Base-by-base conservation (phyloP, 2,113 vertebrate genomes). In the Chrysemys picta region DNA sequence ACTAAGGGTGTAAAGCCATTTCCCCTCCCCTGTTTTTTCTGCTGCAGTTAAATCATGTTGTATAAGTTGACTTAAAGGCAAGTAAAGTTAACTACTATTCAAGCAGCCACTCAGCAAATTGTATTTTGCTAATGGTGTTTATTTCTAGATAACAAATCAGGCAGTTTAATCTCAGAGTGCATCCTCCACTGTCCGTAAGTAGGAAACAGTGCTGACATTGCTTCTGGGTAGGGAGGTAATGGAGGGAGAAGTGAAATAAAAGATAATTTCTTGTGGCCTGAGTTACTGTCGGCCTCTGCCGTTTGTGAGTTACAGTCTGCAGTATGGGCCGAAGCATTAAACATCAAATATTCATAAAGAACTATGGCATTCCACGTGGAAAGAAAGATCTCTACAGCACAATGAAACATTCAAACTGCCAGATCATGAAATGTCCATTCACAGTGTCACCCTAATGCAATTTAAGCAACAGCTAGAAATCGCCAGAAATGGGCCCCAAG, bases 41-140 rank as follows among this genome's bases (percentile, higher is more conserved):
- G 3, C 45, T 52, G 24, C 91, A 84, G 42, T 59, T n/a, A 89
- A 75, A 93, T 89, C 78, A 76, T 86, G 76, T 85, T 42, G 38
- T 91, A 75, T 5, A 87, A 72, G 49, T 35, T 79, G 85, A 53
- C 21, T 69, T 92, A 82, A 91, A 0, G 75, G 72, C 65, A 62
- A 80, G 57, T 75, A 84, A 52, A 0, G 87, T 81, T 80, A 94
- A 4, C 29, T 82, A 38, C 84, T 93, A 21, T 80, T 11, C 3
- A 25, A 89, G 62, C 69, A 78, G 49, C 25, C 38, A 45, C 27
- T 53, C 82, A 24, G 31, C 45, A 49, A 45, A 35, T 50, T 84
- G 16, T 72, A 88, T 91, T 96, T 94, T 93, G 8, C 22, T 95
- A 93, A 91, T 45, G 38, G 5, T 92, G 29, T 53, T 89, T 96